Evolutionary conservation across 1,140 invertebrate genomes (phyloP).

Genomic region (Heliconius hewitsoni): DNA sequence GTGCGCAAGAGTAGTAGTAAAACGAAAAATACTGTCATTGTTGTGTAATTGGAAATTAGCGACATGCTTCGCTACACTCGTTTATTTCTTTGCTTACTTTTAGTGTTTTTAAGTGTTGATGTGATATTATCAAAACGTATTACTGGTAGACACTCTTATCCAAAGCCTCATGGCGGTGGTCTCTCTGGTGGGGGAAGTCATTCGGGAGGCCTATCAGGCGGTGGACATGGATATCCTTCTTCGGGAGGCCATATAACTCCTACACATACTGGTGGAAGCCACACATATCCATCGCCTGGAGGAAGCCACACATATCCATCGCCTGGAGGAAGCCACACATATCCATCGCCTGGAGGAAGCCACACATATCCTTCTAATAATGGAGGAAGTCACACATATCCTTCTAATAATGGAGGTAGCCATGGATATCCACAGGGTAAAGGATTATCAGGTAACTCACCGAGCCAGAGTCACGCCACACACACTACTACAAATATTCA

Average conservation of each 20-base stretch:
- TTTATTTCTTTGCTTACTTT: slow-evolving; percentile 49
- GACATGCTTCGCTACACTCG: slow-evolving; percentile 46
- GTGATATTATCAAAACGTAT: slow-evolving; percentile 52
- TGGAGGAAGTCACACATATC: slow-evolving; percentile 30
- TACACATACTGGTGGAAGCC: slow-evolving; percentile 44
- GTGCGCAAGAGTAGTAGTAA: too few species aligned
- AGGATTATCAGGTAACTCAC: slow-evolving; percentile 50
- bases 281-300: slow-evolving; percentile 48
- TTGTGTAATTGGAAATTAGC: slow-evolving; percentile 22
- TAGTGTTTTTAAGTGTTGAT: slow-evolving; percentile 50
- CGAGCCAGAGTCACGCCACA: slow-evolving; percentile 22
- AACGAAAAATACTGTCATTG: too few species aligned
- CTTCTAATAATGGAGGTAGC: slow-evolving; percentile 32
- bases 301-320: slow-evolving; percentile 30
- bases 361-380: slow-evolving; percentile 2
- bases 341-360: slow-evolving; percentile 38
- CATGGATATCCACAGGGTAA: slow-evolving; percentile 51
- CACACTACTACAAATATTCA: slow-evolving; percentile 50
- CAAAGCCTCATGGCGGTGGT: slow-evolving; percentile 39
- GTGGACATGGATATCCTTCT: slow-evolving; percentile 46
- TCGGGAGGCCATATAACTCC: slow-evolving; percentile 48
- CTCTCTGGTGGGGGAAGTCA: slow-evolving; percentile 48
- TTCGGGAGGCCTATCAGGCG: slow-evolving; percentile 46
- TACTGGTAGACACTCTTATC: slow-evolving; percentile 50
- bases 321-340: too few species aligned